Percentiles rank a stretch among this genome's conserved stretches.
Conservation (phyloP, 1,140 invertebrate species). For the Aphis gossypii region DNA sequence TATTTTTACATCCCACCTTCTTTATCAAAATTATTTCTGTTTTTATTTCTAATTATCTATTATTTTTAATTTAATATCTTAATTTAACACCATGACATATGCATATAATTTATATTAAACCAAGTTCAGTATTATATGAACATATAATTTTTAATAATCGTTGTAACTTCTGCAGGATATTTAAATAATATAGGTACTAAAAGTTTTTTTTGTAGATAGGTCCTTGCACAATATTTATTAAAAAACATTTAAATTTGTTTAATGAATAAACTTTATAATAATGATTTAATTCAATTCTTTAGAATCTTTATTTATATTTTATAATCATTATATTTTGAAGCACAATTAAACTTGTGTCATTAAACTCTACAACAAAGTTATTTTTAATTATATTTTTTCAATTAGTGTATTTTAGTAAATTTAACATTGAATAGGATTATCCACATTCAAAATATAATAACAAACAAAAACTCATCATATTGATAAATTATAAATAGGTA, state of each 20-base stretch:
- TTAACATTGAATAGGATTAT: not conserved
- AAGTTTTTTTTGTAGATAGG: not conserved
- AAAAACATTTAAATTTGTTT: not conserved
- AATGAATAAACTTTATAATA: not conserved
- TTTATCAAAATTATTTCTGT: too few relatives aligned
- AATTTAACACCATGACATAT: not conserved
- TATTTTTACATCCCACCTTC: too few relatives aligned
- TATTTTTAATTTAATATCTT: not conserved
- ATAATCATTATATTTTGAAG: not conserved
- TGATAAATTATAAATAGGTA: not conserved
- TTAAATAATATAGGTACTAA: not conserved
- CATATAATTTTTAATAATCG: not conserved
- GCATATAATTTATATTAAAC: not conserved
- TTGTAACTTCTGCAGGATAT: not conserved
- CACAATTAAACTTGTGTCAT: not conserved
- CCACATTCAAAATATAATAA: not conserved
- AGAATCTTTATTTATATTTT: not conserved
- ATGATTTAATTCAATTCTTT: not conserved
- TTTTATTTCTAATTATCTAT: too few relatives aligned
- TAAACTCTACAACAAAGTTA: not conserved
- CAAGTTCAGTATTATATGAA: not conserved
- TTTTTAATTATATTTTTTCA: not conserved
- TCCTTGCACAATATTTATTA: not conserved
- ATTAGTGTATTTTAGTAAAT: not conserved
- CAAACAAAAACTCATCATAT: not conserved